These are phyloP conservation scores for Sitobion miscanthi DNA, from an alignment of 1,140 invertebrate species.

Conservation along the genomic window DNA sequence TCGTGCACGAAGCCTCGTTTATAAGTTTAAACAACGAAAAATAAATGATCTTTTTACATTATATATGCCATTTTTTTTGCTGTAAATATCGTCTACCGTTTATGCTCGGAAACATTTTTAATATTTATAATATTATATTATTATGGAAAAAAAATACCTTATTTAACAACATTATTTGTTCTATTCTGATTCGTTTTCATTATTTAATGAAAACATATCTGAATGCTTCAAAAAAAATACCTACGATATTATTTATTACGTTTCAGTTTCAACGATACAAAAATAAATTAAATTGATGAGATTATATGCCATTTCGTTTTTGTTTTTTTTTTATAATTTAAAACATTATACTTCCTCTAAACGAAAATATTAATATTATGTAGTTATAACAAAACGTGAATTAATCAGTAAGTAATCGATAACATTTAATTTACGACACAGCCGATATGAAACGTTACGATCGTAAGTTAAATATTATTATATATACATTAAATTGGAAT, in stretches of 20 bases:
- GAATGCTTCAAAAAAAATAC: background rate
- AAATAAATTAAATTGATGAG: background rate
- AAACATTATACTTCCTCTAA: background rate
- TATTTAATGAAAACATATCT: background rate
- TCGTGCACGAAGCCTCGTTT: background rate
- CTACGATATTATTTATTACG: background rate
- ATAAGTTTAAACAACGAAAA: background rate
- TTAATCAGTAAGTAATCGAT: background rate
- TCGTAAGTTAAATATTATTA: background rate
- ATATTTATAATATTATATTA: background rate
- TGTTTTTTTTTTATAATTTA: background rate
- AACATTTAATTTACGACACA: background rate
- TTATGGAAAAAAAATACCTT: background rate
- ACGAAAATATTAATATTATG: background rate
- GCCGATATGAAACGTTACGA: background rate
- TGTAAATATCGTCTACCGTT: background rate
- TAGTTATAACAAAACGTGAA: background rate
- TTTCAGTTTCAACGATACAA: background rate
- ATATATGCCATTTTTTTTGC: background rate
- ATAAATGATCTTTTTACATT: background rate
- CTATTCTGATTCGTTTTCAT: background rate
- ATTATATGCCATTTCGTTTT: background rate
- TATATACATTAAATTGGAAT: no score
- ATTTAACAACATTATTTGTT: background rate
- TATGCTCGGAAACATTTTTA: background rate